phyloP scores from a whole-genome alignment of 2,888 invertebrate species.

The Hyles lineata region DNA sequence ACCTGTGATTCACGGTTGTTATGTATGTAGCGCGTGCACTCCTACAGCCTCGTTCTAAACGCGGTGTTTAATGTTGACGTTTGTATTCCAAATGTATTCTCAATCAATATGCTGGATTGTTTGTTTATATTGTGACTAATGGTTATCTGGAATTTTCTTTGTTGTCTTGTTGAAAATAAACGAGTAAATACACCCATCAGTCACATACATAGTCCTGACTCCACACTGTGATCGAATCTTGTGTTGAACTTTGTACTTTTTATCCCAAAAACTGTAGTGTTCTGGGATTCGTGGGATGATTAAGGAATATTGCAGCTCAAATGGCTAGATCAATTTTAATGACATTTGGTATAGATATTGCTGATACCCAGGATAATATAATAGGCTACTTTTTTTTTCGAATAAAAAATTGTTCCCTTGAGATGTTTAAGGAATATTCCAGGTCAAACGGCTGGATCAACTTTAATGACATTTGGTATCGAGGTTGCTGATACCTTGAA shows the following conservation, averaged over 20 bases:
- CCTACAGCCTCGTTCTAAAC: neutral
- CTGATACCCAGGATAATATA: too few species aligned
- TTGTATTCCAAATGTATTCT: neutral
- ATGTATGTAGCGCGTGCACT: neutral
- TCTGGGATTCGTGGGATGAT: too few species aligned
- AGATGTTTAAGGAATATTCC: too few species aligned
- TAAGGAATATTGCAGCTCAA: too few species aligned
- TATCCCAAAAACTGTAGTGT: too few species aligned
- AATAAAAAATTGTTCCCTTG: too few species aligned
- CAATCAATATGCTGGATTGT: neutral
- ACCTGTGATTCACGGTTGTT: neutral
- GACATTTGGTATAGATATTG: too few species aligned
- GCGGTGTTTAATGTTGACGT: neutral
- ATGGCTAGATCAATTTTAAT: too few species aligned
- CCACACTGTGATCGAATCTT: neutral
- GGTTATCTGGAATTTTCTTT: neutral
- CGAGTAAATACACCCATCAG: neutral
- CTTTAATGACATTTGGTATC: too few species aligned
- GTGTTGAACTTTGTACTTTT: neutral
- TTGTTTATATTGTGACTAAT: constrained; percentile 11
- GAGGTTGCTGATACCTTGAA: too few species aligned
- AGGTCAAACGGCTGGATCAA: too few species aligned
- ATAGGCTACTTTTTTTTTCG: too few species aligned
- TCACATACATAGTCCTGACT: neutral
- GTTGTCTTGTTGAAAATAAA: neutral